Evolutionary conservation across 2,113 vertebrate species (phyloP), one percentile per base, ranked within the genome.

Genomic region (Synodontis membranacea): DNA sequence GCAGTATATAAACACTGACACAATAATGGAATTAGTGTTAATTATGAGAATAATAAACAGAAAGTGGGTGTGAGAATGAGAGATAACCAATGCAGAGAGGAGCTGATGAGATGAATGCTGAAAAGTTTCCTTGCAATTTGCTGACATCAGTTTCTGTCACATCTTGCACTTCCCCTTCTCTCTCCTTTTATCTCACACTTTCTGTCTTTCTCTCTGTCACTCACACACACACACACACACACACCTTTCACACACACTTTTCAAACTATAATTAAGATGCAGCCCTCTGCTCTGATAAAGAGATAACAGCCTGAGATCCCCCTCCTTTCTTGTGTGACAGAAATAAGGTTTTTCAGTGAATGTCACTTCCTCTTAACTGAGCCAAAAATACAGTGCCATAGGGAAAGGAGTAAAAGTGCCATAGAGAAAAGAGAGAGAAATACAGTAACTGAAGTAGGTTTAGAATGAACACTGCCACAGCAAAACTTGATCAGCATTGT

Each of bases 81-180:
- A 74, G 83, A 42, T n/a, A 64, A 64, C 60, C n/a, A 76, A 42
- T 83, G 78, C 86, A 86, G 48, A 80, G 86, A 76, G 88, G 84
- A 90, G 90, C 17, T 84, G 83, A 80, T 68, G 68, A 89, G 86
- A 91, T 88, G 89, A 90, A 87, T 89, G 88, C 88, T 83, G 88
- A 92, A 83, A 86, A 91, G 89, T 89, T 89, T 75, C 86, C 86
- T 86, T 70, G 86, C 88, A 91, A 93, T 91, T 89, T 93, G 93
- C 93, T 93, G 93, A 94, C 90, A 91, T 86, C 62, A 86, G 88
- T 86, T 68, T 75, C 81, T 89, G 64, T 66, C 46, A 78, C 14
- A 54, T 56, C 28, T 37, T n/a, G 34, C 58, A 50, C 21, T 70
- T 14, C 74, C 28, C 58, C 82, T 74, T 89, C 76, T 75, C 74